phyloP scores from a whole-genome alignment of 2,888 invertebrate species.

The Altica lythri region DNA sequence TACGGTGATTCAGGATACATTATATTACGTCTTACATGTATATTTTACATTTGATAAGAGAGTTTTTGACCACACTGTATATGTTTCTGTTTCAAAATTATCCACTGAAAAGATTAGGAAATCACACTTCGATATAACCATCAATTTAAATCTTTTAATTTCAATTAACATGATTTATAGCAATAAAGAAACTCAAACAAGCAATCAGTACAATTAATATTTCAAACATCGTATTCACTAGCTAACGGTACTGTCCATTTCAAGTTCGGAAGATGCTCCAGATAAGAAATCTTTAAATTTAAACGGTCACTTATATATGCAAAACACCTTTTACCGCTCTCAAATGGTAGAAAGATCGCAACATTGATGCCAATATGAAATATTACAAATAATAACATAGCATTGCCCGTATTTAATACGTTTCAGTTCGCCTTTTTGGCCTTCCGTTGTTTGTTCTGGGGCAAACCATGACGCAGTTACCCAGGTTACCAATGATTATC shows the following conservation, averaged over 20 bases:
- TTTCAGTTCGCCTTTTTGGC: conserved; percentile 49
- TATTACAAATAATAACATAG: conserved; percentile 54
- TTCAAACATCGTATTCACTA: not conserved
- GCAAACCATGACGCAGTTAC: conserved; percentile 53
- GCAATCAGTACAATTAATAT: conserved; percentile 8
- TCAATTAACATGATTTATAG: too few relatives aligned
- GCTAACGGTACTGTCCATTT: conserved; percentile 16
- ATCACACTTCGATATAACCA: too few relatives aligned
- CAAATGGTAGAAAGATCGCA: conserved; percentile 35
- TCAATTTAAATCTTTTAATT: too few relatives aligned
- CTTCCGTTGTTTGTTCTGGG: conserved; percentile 55
- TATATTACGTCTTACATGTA: too few relatives aligned
- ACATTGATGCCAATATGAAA: conserved; percentile 47
- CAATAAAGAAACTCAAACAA: too few relatives aligned
- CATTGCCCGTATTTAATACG: conserved; percentile 49
- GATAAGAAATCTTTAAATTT: conserved; percentile 19
- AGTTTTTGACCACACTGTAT: too few relatives aligned
- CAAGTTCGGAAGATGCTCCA: conserved; percentile 10
- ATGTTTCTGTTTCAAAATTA: too few relatives aligned
- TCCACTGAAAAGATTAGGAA: too few relatives aligned
- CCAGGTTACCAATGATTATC: conserved; percentile 33
- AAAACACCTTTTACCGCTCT: conserved; percentile 27
- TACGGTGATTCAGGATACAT: too few relatives aligned
- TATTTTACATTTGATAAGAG: too few relatives aligned
- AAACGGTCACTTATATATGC: conserved; percentile 27